Evolutionary conservation across 92 coral and sea anemone species (phyloP).

Genomic region (Phenganax marumi): DNA sequence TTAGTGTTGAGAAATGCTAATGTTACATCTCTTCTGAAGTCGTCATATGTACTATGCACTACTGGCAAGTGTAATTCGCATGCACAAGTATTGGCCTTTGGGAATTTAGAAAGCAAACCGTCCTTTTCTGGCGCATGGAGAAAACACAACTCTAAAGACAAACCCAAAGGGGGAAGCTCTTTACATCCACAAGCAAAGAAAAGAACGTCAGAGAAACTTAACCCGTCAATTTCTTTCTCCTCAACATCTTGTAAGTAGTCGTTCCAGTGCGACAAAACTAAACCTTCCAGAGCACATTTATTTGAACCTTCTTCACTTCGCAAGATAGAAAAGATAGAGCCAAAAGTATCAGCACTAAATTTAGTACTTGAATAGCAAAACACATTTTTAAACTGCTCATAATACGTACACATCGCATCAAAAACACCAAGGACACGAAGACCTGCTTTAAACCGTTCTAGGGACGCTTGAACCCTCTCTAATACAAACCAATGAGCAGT

Average conservation of each 20-base stretch:
- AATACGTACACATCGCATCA: conserved; percentile 1
- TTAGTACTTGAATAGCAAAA: conserved; percentile 32
- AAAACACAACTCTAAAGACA: neutral
- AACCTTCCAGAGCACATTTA: conserved; percentile 38
- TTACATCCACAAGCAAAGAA: conserved; percentile 39
- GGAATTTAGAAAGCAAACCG: conserved; percentile 5
- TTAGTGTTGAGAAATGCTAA: conserved; percentile 16
- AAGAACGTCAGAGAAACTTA: conserved; percentile 35
- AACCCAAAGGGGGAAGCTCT: conserved; percentile 33
- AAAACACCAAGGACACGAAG: conserved; percentile 40
- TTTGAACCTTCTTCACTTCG: conserved; percentile 49
- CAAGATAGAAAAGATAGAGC: conserved; percentile 29
- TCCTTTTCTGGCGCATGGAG: neutral
- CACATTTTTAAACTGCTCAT: conserved; percentile 44
- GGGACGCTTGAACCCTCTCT: conserved; percentile 38
- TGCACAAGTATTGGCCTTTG: conserved; percentile 19
- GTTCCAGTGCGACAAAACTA: conserved; percentile 50
- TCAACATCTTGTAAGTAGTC: conserved; percentile 52
- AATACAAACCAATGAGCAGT: conserved; percentile 57
- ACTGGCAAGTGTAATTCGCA: neutral
- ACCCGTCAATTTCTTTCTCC: conserved; percentile 10
- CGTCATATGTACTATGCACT: neutral
- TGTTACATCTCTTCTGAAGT: conserved; percentile 1
- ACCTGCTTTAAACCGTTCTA: conserved; percentile 46
- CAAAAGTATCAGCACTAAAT: conserved; percentile 43